Evolutionary conservation across 2,797 vertebrate genomes (phyloP).

Genomic region (Gouania willdenowi): DNA sequence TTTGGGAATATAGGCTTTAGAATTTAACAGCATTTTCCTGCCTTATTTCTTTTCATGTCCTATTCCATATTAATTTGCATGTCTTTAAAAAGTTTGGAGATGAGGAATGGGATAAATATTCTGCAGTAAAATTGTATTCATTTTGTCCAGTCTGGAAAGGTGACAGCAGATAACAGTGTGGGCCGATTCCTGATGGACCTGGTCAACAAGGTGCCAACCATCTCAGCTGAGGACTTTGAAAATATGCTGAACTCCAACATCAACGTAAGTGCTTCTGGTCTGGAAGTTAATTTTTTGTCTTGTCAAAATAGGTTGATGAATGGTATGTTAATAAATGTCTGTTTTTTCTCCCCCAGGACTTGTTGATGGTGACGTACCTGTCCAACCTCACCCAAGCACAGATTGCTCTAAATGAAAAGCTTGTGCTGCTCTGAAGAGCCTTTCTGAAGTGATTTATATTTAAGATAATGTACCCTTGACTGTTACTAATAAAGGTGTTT

Average conservation of each 20-base stretch:
- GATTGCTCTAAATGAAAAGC: slow-evolving; percentile 96
- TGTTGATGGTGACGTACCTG: slow-evolving; percentile 98
- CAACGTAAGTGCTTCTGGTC: slow-evolving; percentile 83
- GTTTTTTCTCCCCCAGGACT: slow-evolving; percentile 76
- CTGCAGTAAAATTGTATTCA: too few species aligned
- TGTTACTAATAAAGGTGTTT: slow-evolving; percentile 60
- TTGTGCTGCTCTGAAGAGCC: slow-evolving; percentile 77
- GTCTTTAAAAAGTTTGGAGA: too few species aligned
- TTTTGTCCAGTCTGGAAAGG: slow-evolving; percentile 87
- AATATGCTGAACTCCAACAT: slow-evolving; percentile 99
- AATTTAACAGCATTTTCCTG: too few species aligned
- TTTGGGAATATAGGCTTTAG: too few species aligned
- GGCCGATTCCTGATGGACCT: slow-evolving; percentile 96
- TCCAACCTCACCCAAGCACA: slow-evolving; percentile 97
- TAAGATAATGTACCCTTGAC: slow-evolving; percentile 62
- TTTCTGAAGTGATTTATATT: slow-evolving; percentile 43
- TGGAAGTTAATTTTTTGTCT: too few species aligned
- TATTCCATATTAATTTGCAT: too few species aligned
- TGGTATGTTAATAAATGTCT: background rate
- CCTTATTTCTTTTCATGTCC: too few species aligned
- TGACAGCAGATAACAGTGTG: slow-evolving; percentile 92
- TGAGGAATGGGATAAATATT: too few species aligned
- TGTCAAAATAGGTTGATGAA: background rate
- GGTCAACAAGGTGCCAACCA: slow-evolving; percentile 96
- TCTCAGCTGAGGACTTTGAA: slow-evolving; percentile 93